These are phyloP conservation scores for Julus scanicus DNA, from an alignment of 2,888 invertebrate species.

Conservation along the genomic window DNA sequence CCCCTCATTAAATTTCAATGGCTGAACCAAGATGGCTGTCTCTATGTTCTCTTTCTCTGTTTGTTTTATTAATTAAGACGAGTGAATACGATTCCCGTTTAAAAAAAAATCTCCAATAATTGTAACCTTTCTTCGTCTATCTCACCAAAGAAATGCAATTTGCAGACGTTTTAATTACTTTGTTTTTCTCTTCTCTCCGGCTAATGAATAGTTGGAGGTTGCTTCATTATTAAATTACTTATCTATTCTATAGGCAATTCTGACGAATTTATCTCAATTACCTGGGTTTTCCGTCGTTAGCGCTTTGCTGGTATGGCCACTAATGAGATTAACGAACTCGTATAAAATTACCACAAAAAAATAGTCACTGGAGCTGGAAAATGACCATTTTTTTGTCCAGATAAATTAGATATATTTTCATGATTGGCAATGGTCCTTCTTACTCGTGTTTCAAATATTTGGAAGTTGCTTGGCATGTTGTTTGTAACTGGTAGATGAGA, in stretches of 20 bases:
- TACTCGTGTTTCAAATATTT: too few relatives aligned
- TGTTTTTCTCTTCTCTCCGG: constrained; percentile 25
- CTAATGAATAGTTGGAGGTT: constrained; percentile 43
- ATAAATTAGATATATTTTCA: not conserved
- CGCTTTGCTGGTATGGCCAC: not conserved
- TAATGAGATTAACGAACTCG: constrained; percentile 39
- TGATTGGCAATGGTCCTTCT: not conserved
- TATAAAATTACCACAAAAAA: not conserved
- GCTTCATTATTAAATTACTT: constrained; percentile 43
- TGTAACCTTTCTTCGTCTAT: constrained; percentile 36
- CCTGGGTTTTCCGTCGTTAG: constrained; percentile 2
- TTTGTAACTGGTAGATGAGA: too few relatives aligned
- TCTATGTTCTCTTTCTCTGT: not conserved
- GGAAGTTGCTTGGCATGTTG: too few relatives aligned
- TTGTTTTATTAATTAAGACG: constrained; percentile 41
- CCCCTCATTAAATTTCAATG: constrained; percentile 17
- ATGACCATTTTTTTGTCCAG: not conserved
- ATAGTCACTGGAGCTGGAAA: not conserved
- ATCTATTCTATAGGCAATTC: constrained; percentile 35
- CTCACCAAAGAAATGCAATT: not conserved
- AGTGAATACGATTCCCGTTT: constrained; percentile 14
- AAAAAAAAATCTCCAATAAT: constrained; percentile 22
- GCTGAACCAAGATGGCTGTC: constrained; percentile 16
- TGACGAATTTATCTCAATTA: constrained; percentile 31
- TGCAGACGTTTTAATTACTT: constrained; percentile 45